Percentiles rank a stretch among this genome's conserved stretches.
phyloP scores from a whole-genome alignment of 2,113 vertebrate species.

The Leuciscus idus region DNA sequence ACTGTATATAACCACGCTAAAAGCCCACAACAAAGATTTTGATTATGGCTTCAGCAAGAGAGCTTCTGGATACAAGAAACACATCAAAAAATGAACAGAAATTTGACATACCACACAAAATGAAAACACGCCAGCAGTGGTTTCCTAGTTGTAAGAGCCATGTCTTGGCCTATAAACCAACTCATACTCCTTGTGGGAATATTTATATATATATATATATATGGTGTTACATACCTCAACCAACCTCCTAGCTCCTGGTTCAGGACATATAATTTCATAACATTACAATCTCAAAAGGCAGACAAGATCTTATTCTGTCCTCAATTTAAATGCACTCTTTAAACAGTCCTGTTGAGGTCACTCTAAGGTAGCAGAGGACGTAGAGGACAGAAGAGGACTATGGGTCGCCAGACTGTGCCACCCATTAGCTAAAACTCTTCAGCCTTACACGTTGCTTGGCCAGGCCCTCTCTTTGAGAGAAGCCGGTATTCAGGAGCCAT shows the following conservation, averaged over 20 bases:
- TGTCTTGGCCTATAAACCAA: conserved; percentile 29
- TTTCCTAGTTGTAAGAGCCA: conserved; percentile 50
- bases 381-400: conserved; percentile 20
- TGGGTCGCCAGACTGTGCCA: background rate
- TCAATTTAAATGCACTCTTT: background rate
- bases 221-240: too few relatives aligned
- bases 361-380: background rate
- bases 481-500: conserved; percentile 86
- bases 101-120: conserved; percentile 18
- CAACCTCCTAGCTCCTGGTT: background rate
- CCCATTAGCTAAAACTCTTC: background rate
- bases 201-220: background rate
- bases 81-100: conserved; percentile 52
- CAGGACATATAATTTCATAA: background rate
- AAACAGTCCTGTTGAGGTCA: background rate
- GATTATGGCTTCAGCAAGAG: conserved; percentile 55
- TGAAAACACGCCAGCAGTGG: conserved; percentile 65
- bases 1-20: background rate
- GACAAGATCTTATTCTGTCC: conserved; percentile 40
- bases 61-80: conserved; percentile 64
- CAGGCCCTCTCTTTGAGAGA: conserved; percentile 23
- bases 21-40: conserved; percentile 27
- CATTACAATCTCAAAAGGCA: conserved; percentile 19
- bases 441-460: conserved; percentile 35
- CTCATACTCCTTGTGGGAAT: background rate